phyloP scores from a whole-genome alignment of 2,888 invertebrate genomes.

The Apamea anceps region DNA sequence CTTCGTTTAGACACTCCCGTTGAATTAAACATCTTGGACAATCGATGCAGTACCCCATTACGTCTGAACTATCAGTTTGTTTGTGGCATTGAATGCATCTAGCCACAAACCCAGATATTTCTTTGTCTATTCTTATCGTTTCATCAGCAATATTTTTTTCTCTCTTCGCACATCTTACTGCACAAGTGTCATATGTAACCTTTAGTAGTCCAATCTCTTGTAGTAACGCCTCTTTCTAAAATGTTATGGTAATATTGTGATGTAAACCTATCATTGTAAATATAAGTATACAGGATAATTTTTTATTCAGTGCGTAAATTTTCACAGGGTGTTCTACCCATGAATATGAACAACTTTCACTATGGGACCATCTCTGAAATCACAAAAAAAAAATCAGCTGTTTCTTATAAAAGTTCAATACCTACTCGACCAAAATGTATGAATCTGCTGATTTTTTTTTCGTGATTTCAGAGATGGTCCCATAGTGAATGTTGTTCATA shows the following conservation, averaged over 20 bases:
- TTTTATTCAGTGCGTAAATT: too few relatives aligned
- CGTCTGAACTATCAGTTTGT: slow-evolving; percentile 78
- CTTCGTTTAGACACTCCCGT: slow-evolving; percentile 75
- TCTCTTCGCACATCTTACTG: slow-evolving; percentile 79
- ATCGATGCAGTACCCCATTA: slow-evolving; percentile 80
- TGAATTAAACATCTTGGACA: slow-evolving; percentile 81
- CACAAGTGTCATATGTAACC: slow-evolving; percentile 75
- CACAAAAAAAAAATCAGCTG: too few relatives aligned
- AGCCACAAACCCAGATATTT: slow-evolving; percentile 71
- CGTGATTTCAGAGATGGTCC: too few relatives aligned
- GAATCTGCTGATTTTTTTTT: too few relatives aligned
- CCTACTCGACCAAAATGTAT: too few relatives aligned
- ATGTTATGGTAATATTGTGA: slow-evolving; percentile 31
- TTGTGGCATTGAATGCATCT: slow-evolving; percentile 79
- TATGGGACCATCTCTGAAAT: too few relatives aligned
- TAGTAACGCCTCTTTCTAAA: slow-evolving; percentile 78
- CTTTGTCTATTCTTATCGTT: slow-evolving; percentile 73
- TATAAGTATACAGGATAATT: not conserved
- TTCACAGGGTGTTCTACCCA: too few relatives aligned
- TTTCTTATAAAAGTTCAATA: too few relatives aligned
- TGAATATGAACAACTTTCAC: too few relatives aligned
- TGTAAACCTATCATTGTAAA: not conserved
- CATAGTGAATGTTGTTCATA: too few relatives aligned
- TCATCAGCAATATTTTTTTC: slow-evolving; percentile 73
- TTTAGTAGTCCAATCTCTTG: slow-evolving; percentile 79